Evolutionary conservation across 1,140 invertebrate genomes (phyloP).

Genomic region (Trialeurodes vaporariorum): DNA sequence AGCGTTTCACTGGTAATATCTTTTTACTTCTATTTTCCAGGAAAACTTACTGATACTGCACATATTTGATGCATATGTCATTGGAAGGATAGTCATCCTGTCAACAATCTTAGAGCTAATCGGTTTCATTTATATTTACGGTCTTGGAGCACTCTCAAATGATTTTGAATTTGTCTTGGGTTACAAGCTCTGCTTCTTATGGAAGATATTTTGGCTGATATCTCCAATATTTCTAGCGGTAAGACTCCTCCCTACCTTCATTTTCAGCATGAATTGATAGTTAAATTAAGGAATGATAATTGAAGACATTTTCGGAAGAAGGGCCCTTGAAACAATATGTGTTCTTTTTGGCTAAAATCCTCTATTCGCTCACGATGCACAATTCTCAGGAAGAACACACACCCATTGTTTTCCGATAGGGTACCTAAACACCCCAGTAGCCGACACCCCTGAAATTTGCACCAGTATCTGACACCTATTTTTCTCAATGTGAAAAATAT

Average conservation of each 20-base stretch:
- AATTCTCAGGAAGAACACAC: too few relatives aligned
- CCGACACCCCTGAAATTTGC: too few relatives aligned
- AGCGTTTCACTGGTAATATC: too few relatives aligned
- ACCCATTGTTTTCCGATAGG: too few relatives aligned
- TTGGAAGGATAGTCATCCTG: slow-evolving; percentile 38
- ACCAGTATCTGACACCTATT: too few relatives aligned
- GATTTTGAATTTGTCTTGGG: slow-evolving; percentile 43
- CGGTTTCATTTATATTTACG: slow-evolving; percentile 39
- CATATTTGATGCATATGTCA: slow-evolving; percentile 39
- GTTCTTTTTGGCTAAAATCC: not conserved
- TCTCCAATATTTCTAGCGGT: slow-evolving; percentile 35
- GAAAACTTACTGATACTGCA: slow-evolving; percentile 31
- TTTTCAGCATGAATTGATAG: not conserved
- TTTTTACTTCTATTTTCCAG: slow-evolving; percentile 23
- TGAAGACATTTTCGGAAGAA: too few relatives aligned
- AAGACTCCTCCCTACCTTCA: too few relatives aligned
- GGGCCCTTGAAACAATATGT: not conserved
- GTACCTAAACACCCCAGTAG: too few relatives aligned
- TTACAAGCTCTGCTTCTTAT: slow-evolving; percentile 35
- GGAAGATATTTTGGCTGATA: slow-evolving; percentile 38
- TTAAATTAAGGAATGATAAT: not conserved
- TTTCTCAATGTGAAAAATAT: too few relatives aligned
- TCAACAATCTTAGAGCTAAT: slow-evolving; percentile 37
- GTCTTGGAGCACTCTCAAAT: slow-evolving; percentile 36
- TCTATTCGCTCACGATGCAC: too few relatives aligned